Evolutionary conservation across 2,888 invertebrate genomes (phyloP), one percentile per base, ranked within the genome.

Genomic region (Dascillus cervinus): DNA sequence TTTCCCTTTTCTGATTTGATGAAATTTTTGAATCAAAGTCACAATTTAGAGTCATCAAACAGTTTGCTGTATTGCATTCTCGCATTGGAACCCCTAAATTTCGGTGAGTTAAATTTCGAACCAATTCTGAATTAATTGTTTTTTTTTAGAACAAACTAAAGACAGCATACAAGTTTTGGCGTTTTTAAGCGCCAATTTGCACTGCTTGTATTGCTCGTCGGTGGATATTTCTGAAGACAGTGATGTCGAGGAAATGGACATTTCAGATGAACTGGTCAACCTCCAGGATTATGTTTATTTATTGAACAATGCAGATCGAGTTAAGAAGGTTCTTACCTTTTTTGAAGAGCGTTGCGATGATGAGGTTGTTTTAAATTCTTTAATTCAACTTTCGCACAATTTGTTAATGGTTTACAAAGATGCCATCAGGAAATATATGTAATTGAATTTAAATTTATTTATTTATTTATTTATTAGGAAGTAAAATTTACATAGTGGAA

Each of bases 341-440:
- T 65, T 76, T 11, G 68, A 70, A 25, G 59, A 51, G 10, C 56
- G 66, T 37, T 47, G 39, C 12, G 50, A 59, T 13, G 53, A 62
- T 41, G 59, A 56, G 22, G 49, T 55, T 26, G 46, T 65, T 10
- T 37, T 64, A 31, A 51, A 49, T 20, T 50, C 60, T 1, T 49
- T 63, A 28, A 58, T 59, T 1, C 48, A 79, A 56, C 73, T 92
- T 29, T 89, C 89, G 54, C 88, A 92, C 64, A 82, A 86, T 63
- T 67, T 92, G 27, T 67, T 92, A 56, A 71, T 87, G 44, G 82
- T 85, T 47, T 82, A 87, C 56, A 81, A 81, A 57, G 72, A 83
- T 58, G 83, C 89, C 1, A 73, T 90, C 45, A 86, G 88, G 58
- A 86, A 85, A 56, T 87, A 84, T 65, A 83, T 87, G 87, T 85